phyloP scores from a whole-genome alignment of 2,797 vertebrate genomes.

The Chromobotia macracanthus region DNA sequence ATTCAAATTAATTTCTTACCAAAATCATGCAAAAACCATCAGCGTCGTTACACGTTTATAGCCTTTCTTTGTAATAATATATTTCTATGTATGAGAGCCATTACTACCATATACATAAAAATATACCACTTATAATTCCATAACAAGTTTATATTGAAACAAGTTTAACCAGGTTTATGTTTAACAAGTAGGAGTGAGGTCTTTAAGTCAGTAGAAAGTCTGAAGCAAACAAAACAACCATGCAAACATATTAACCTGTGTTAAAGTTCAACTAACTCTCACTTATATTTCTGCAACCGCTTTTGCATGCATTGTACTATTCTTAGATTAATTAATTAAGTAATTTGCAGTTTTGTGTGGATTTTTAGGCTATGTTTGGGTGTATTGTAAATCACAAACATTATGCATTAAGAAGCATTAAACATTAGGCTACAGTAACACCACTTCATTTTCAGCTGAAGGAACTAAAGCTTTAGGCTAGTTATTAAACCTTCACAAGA shows the following conservation, averaged over 20 bases:
- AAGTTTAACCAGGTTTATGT: slow-evolving; percentile 29
- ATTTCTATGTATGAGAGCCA: not conserved
- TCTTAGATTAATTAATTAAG: not conserved
- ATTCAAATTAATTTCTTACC: not conserved
- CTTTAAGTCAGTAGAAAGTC: not conserved
- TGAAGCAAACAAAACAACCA: not conserved
- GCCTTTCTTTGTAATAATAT: no score
- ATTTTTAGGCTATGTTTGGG: not conserved
- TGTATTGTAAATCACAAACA: slow-evolving; percentile 13
- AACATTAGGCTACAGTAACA: not conserved
- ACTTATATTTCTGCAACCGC: not conserved
- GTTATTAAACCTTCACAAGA: not conserved
- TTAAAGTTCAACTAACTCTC: not conserved
- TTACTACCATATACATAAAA: not conserved
- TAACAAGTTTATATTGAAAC: slow-evolving; percentile 16
- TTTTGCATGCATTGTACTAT: not conserved
- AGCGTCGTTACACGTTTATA: no score
- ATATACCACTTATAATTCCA: not conserved
- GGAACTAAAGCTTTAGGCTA: not conserved
- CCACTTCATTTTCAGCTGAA: not conserved
- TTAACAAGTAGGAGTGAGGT: slow-evolving; percentile 31
- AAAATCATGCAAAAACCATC: not conserved
- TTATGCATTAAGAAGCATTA: not conserved
- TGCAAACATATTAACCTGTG: not conserved
- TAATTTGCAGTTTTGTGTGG: not conserved